Evolutionary conservation across 2,888 invertebrate genomes (phyloP).

Genomic region (Prosopocoilus inquinatus): DNA sequence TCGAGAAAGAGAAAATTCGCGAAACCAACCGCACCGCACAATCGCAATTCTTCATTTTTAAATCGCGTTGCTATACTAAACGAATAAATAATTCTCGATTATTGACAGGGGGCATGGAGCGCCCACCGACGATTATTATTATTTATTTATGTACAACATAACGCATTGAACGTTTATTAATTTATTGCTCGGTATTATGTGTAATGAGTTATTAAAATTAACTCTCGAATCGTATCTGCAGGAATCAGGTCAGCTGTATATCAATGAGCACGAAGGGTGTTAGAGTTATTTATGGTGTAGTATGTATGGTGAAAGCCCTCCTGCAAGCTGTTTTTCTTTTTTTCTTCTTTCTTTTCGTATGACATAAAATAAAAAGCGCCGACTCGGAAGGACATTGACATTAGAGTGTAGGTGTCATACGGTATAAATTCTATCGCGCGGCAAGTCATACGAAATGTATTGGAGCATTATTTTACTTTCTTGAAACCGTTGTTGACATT

Average conservation of each 20-base stretch:
- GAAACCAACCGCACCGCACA: no score
- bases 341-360: no score
- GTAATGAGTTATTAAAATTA: slow-evolving; percentile 19
- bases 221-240: slow-evolving; percentile 7
- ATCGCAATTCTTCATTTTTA: no score
- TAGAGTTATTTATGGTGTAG: background rate
- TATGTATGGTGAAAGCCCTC: background rate
- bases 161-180: slow-evolving; percentile 14
- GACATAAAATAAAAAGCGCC: background rate
- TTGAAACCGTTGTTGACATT: no score
- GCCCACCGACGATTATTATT: slow-evolving; percentile 9
- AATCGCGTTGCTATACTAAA: no score
- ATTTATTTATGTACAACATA: no score
- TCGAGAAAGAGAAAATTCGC: no score
- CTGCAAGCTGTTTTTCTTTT: no score
- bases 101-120: slow-evolving; percentile 8
- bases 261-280: slow-evolving; percentile 2
- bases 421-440: background rate
- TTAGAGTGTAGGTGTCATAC: background rate
- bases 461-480: no score
- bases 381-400: background rate
- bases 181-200: slow-evolving; percentile 14
- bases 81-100: no score
- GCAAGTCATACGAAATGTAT: no score
- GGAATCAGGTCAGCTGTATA: slow-evolving; percentile 17